phyloP scores from a whole-genome alignment of 2,797 vertebrate genomes.

The Siniperca obscura region DNA sequence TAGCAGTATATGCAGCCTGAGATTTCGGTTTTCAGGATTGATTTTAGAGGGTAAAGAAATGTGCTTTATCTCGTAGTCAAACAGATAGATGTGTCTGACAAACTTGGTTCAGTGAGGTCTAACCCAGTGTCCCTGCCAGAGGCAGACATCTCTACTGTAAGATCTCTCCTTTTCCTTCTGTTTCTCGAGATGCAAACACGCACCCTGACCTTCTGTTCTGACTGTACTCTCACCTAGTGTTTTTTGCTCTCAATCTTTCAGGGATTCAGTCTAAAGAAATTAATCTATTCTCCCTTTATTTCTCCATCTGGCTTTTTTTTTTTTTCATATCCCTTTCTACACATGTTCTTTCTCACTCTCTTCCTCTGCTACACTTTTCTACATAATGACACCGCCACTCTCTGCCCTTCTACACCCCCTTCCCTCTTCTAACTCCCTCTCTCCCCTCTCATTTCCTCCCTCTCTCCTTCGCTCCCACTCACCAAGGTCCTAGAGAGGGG shows the following conservation, averaged over 20 bases:
- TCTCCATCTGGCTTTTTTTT: slow-evolving; percentile 34
- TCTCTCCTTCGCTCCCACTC: slow-evolving; percentile 35
- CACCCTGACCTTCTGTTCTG: slow-evolving; percentile 63
- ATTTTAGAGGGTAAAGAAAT: slow-evolving; percentile 57
- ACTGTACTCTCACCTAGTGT: slow-evolving; percentile 6
- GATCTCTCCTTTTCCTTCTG: slow-evolving; percentile 50
- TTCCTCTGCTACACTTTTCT: slow-evolving; percentile 42
- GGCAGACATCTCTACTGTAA: slow-evolving; percentile 66
- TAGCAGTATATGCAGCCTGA: slow-evolving; percentile 9
- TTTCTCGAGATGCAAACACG: slow-evolving; percentile 57
- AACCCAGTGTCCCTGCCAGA: slow-evolving; percentile 64
- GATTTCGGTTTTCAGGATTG: slow-evolving; percentile 63
- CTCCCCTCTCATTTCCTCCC: slow-evolving; percentile 47
- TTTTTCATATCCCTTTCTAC: slow-evolving; percentile 34
- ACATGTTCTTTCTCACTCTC: slow-evolving; percentile 21
- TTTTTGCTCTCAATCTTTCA: slow-evolving; percentile 44
- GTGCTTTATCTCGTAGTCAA: slow-evolving; percentile 66
- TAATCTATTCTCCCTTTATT: slow-evolving; percentile 54
- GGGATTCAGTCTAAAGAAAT: slow-evolving; percentile 46
- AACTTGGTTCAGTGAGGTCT: slow-evolving; percentile 65
- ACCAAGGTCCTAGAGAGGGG: slow-evolving; percentile 58
- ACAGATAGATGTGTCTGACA: slow-evolving; percentile 71
- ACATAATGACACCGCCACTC: slow-evolving; percentile 48
- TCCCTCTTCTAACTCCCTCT: slow-evolving; percentile 13
- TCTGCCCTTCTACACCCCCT: slow-evolving; percentile 36